phyloP scores from a whole-genome alignment of 2,797 vertebrate species.

The Todus mexicanus region DNA sequence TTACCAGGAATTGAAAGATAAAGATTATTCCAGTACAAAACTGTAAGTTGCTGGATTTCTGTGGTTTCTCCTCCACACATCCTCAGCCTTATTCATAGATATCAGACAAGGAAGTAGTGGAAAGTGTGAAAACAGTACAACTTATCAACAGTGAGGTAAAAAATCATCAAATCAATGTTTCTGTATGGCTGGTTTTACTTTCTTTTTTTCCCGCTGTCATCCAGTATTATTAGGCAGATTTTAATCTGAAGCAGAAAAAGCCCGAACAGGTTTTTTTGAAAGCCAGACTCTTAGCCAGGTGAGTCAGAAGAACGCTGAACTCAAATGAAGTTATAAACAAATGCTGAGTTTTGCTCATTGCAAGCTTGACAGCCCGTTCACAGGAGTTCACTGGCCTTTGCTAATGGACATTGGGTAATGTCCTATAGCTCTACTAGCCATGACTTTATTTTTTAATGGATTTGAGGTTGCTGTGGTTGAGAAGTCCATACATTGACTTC shows the following conservation, averaged over 20 bases:
- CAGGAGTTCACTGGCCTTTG: not conserved
- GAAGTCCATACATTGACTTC: not conserved
- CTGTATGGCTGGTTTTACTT: not conserved
- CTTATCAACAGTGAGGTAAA: not conserved
- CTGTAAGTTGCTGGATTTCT: not conserved
- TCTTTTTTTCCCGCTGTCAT: not conserved
- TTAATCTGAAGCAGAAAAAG: not conserved
- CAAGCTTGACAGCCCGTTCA: not conserved
- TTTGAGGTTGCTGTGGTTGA: slow-evolving; percentile 1
- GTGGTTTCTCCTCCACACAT: not conserved
- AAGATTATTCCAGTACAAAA: not conserved
- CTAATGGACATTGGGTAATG: not conserved
- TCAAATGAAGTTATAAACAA: not conserved
- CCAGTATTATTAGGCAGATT: not conserved
- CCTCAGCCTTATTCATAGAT: not conserved
- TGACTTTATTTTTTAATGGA: not conserved
- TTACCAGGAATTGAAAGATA: not conserved
- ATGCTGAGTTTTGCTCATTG: not conserved
- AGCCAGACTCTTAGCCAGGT: not conserved
- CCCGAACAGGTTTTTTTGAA: not conserved
- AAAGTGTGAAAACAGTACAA: not conserved
- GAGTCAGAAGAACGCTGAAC: not conserved
- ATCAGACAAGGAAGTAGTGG: not conserved
- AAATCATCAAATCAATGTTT: not conserved
- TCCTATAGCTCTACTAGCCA: not conserved